phyloP scores from a whole-genome alignment of 2,113 vertebrate genomes.

The Anguilla rostrata region DNA sequence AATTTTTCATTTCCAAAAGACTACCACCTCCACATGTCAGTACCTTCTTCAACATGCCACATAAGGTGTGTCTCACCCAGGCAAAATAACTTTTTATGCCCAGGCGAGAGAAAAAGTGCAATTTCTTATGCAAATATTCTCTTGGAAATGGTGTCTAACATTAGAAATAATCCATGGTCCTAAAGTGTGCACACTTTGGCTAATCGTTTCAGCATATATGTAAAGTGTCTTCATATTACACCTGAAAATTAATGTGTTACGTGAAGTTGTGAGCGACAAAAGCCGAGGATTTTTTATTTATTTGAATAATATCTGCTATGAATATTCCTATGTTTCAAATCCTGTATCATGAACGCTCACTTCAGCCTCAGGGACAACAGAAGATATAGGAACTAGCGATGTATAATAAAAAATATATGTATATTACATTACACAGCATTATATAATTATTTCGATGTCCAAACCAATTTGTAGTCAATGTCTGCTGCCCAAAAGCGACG shows the following conservation, averaged over 20 bases:
- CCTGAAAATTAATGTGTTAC: background rate
- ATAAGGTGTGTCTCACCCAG: background rate
- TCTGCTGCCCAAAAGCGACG: constrained; percentile 1
- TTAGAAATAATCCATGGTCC: background rate
- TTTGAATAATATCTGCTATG: background rate
- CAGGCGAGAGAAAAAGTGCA: background rate
- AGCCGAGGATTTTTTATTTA: background rate
- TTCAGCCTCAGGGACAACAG: background rate
- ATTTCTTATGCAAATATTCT: background rate
- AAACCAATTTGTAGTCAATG: constrained; percentile 8
- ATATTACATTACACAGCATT: background rate
- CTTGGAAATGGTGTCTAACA: background rate
- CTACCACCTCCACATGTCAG: background rate
- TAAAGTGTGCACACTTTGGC: background rate
- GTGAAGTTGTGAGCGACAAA: background rate
- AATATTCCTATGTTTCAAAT: background rate
- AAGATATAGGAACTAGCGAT: background rate
- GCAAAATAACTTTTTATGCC: background rate
- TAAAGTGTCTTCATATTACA: background rate
- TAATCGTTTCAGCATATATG: background rate
- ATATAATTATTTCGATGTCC: background rate
- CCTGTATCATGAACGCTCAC: background rate
- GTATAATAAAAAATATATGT: background rate
- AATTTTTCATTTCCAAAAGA: background rate
- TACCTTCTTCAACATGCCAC: background rate